Percentiles rank a stretch among this genome's conserved stretches.
phyloP scores from a whole-genome alignment of 2,888 invertebrate genomes.

The Galerucella pusilla region DNA sequence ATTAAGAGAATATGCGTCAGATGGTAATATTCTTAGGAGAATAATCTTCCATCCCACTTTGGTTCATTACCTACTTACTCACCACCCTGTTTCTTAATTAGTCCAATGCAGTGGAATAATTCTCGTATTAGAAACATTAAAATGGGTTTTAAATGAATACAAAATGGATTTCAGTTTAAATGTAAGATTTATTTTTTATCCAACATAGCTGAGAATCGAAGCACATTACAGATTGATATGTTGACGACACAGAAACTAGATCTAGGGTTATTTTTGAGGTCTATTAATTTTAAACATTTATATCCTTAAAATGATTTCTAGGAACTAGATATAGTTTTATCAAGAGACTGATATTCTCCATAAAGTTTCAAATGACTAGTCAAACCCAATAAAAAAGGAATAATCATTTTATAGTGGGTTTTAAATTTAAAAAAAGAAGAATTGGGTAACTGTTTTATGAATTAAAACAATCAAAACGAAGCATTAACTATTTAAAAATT shows the following conservation, averaged over 20 bases:
- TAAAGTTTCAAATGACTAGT: not conserved
- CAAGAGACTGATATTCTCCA: conserved; percentile 31
- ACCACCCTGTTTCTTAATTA: too few species aligned
- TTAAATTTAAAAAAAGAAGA: too few species aligned
- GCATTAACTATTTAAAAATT: not conserved
- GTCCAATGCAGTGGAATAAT: not conserved
- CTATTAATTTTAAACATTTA: conserved; percentile 36
- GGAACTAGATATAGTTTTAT: conserved; percentile 56
- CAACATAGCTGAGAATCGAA: conserved; percentile 40
- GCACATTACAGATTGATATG: conserved; percentile 62
- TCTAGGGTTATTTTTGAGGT: conserved; percentile 47
- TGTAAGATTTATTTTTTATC: conserved; percentile 36
- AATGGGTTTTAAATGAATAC: not conserved
- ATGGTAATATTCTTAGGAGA: too few species aligned
- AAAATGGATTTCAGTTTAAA: not conserved
- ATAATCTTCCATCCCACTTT: too few species aligned
- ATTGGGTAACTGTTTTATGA: too few species aligned
- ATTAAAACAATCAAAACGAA: not conserved
- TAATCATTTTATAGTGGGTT: too few species aligned
- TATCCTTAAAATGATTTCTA: conserved; percentile 58
- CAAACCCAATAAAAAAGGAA: too few species aligned
- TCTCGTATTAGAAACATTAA: not conserved
- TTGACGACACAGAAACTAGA: conserved; percentile 62
- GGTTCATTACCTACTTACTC: too few species aligned
- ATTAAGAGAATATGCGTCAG: too few species aligned